Conservation (phyloP, 1,140 invertebrate species). For the Bombus picipes region DNA sequence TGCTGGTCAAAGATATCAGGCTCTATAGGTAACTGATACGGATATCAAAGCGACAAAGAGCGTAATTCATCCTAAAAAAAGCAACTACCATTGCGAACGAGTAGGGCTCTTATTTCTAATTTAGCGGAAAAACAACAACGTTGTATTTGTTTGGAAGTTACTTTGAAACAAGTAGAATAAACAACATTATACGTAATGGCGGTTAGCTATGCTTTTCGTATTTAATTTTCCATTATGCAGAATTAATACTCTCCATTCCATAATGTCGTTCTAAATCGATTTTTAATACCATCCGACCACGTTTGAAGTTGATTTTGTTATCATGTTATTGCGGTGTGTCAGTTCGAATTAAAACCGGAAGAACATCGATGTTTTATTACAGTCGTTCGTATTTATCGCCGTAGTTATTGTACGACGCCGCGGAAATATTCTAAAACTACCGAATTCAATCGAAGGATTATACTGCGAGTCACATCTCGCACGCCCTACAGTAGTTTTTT, state of each 20-base stretch:
- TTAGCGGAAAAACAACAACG: background rate
- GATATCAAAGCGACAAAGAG: background rate
- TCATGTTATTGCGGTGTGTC: too few species aligned
- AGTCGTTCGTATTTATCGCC: too few species aligned
- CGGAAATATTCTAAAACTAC: too few species aligned
- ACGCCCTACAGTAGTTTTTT: too few species aligned
- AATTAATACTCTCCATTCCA: too few species aligned
- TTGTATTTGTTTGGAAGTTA: background rate
- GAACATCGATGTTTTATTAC: too few species aligned
- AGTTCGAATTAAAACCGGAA: too few species aligned
- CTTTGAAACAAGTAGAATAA: background rate
- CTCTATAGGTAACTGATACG: background rate
- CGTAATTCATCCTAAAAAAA: background rate
- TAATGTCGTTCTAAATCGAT: background rate
- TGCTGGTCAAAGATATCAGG: background rate
- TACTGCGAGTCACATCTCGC: too few species aligned
- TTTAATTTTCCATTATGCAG: background rate
- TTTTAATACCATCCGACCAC: background rate
- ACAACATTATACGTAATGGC: background rate
- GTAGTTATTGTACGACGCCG: too few species aligned
- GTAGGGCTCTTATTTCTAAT: background rate
- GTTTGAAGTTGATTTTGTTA: too few species aligned
- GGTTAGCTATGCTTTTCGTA: background rate
- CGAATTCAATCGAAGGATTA: too few species aligned
- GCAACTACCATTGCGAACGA: background rate